These are phyloP conservation scores for Drosophila kurseongensis DNA, from an alignment of 1,140 invertebrate genomes.

Conservation along the genomic window DNA sequence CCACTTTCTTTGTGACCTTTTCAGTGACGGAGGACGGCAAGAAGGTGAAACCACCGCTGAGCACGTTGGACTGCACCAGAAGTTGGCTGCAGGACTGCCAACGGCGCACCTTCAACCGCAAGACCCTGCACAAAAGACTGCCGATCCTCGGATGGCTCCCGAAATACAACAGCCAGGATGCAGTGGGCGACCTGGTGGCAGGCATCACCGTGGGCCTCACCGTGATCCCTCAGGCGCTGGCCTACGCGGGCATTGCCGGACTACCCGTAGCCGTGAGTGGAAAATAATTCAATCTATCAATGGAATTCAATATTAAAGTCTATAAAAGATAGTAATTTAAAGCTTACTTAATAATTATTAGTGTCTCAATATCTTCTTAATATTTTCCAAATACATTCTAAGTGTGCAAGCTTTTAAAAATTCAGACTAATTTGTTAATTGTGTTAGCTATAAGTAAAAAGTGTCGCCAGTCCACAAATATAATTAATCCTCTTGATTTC, in stretches of 20 bases:
- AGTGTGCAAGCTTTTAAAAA: too few species aligned
- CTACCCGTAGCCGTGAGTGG: conserved; percentile 86
- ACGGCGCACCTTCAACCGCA: conserved; percentile 85
- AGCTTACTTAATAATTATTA: too few species aligned
- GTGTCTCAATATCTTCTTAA: too few species aligned
- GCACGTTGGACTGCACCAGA: conserved; percentile 43
- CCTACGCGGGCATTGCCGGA: conserved; percentile 93
- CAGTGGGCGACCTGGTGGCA: conserved; percentile 92
- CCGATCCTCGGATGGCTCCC: conserved; percentile 91
- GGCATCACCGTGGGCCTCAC: conserved; percentile 95
- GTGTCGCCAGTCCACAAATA: too few species aligned
- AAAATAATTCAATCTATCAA: too few species aligned
- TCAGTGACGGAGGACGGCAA: conserved; percentile 70
- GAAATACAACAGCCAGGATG: conserved; percentile 88
- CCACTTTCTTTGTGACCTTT: conserved; percentile 9
- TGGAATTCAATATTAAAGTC: too few species aligned
- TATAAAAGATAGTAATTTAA: too few species aligned
- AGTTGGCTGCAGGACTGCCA: conserved; percentile 48
- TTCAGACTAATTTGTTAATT: too few species aligned
- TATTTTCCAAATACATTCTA: too few species aligned
- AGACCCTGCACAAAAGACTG: conserved; percentile 89
- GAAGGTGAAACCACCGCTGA: conserved; percentile 55
- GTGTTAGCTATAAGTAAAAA: too few species aligned
- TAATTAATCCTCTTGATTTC: not conserved
- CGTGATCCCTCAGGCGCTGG: conserved; percentile 92